phyloP scores from a whole-genome alignment of 2,113 vertebrate genomes.

The Myocastor coypus region DNA sequence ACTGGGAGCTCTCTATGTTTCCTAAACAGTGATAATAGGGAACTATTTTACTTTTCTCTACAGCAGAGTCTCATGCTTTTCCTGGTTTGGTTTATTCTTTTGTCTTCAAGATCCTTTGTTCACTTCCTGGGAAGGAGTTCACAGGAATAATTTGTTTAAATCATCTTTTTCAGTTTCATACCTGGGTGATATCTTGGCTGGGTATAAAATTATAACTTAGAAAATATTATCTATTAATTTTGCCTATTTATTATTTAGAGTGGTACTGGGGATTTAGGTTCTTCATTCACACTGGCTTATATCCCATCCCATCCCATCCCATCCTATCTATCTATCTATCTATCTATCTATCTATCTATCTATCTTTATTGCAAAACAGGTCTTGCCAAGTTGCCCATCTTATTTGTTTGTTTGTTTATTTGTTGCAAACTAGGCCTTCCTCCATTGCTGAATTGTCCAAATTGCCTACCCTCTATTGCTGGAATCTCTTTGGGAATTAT shows the following conservation, averaged over 20 bases:
- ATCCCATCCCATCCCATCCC: no score
- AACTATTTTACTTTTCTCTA: not conserved
- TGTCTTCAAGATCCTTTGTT: not conserved
- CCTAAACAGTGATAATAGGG: not conserved
- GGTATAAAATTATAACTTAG: constrained; percentile 22
- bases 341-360: not conserved
- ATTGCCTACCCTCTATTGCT: not conserved
- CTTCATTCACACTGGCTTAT: not conserved
- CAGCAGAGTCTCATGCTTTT: not conserved
- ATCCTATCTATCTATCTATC: not conserved
- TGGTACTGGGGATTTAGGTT: not conserved
- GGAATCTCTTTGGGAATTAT: not conserved
- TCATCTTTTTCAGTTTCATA: not conserved
- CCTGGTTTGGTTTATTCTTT: not conserved
- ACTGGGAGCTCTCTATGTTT: not conserved
- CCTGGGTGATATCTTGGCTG: constrained; percentile 11
- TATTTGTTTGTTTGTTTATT: not conserved
- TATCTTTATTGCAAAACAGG: not conserved
- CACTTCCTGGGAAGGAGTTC: not conserved
- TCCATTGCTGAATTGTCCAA: not conserved
- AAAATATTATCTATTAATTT: not conserved
- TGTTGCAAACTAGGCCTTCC: not conserved
- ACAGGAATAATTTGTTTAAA: constrained; percentile 39
- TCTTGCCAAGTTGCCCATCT: not conserved
- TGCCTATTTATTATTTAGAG: not conserved